Conservation (phyloP, 1,140 invertebrate species). For the Ceratina japonica region DNA sequence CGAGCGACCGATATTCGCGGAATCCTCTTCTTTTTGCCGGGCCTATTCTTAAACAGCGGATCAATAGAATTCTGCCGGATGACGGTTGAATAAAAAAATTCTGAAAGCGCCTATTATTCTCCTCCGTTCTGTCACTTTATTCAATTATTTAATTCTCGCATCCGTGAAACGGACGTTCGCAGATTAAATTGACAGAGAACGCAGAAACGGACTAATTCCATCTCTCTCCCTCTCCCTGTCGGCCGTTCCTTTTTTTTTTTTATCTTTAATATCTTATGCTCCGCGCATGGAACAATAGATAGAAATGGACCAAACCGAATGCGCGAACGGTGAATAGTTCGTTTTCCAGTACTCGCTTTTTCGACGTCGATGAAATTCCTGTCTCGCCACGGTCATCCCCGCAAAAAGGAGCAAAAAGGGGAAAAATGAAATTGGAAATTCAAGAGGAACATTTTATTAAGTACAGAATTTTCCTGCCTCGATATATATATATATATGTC, state of each 20-base stretch:
- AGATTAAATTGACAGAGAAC: constrained; percentile 3
- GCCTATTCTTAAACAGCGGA: not conserved
- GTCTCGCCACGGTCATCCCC: too few species aligned
- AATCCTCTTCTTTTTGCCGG: too few species aligned
- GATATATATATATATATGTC: too few species aligned
- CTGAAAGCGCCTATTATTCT: not conserved
- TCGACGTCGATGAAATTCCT: not conserved
- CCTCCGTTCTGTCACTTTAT: not conserved
- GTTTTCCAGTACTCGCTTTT: constrained; percentile 23
- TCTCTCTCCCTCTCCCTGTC: too few species aligned
- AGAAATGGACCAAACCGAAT: not conserved
- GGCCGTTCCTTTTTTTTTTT: too few species aligned
- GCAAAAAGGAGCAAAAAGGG: too few species aligned
- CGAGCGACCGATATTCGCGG: too few species aligned
- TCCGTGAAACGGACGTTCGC: not conserved
- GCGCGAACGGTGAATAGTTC: constrained; percentile 8
- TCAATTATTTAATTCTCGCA: not conserved
- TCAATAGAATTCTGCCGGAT: not conserved
- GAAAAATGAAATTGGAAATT: too few species aligned
- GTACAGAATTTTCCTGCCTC: too few species aligned
- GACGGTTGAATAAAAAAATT: not conserved
- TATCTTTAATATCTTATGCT: constrained; percentile 17
- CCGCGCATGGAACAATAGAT: constrained; percentile 7
- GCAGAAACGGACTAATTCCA: not conserved
- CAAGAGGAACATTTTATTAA: too few species aligned